phyloP scores from a whole-genome alignment of 2,888 invertebrate species.

The Parnassius smintheus region DNA sequence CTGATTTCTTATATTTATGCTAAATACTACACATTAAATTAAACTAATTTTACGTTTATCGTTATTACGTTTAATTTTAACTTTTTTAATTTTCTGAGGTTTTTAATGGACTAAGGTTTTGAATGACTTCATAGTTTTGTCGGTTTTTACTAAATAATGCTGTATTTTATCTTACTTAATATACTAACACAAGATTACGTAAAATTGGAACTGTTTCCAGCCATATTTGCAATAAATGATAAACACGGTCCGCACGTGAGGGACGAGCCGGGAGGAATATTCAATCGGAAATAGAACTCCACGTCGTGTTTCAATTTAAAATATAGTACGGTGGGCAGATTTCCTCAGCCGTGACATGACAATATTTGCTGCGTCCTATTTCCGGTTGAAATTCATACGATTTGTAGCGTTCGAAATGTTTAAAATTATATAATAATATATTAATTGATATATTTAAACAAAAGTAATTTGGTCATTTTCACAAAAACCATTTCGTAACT shows the following conservation, averaged over 20 bases:
- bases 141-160: too few species aligned
- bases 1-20: too few species aligned
- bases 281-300: constrained; percentile 7
- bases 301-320: constrained; percentile 11
- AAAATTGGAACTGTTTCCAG: background rate
- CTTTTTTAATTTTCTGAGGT: too few species aligned
- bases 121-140: background rate
- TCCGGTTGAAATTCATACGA: background rate
- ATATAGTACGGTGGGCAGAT: constrained; percentile 1
- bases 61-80: too few species aligned
- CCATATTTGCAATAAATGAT: constrained; percentile 1
- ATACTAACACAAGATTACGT: background rate
- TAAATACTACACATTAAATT: too few species aligned
- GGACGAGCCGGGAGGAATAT: background rate
- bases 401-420: too few species aligned
- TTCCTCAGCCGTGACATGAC: background rate
- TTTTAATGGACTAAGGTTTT: too few species aligned
- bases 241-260: background rate
- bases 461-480: too few species aligned
- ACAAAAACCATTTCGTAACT: too few species aligned
- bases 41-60: too few species aligned
- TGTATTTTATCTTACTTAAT: background rate
- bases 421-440: too few species aligned
- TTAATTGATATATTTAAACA: too few species aligned
- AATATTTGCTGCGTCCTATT: constrained; percentile 5